Percentiles rank a stretch among this genome's conserved stretches.
These are phyloP conservation scores for Hypomesus transpacificus DNA, from an alignment of 2,113 vertebrate genomes.

Conservation along the genomic window DNA sequence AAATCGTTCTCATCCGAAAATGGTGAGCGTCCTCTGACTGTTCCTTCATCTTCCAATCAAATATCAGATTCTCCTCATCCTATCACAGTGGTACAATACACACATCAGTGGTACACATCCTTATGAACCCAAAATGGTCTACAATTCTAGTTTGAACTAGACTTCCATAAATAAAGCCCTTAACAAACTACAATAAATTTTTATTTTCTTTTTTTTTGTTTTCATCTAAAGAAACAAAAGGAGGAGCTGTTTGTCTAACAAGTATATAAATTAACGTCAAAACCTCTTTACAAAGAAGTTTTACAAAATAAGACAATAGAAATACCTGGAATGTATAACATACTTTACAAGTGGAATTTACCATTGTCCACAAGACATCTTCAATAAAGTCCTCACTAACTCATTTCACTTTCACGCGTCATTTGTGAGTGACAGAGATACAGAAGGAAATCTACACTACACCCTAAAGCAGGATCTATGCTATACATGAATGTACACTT, in stretches of 20 bases:
- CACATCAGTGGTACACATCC: slow-evolving; percentile 38
- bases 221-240: slow-evolving; percentile 45
- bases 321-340: slow-evolving; percentile 56
- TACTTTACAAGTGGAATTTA: slow-evolving; percentile 44
- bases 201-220: slow-evolving; percentile 29
- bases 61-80: slow-evolving; percentile 23
- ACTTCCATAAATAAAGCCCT: slow-evolving; percentile 66
- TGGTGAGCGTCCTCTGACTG: not conserved
- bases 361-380: slow-evolving; percentile 17
- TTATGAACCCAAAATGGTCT: slow-evolving; percentile 52
- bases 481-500: slow-evolving; percentile 43
- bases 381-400: slow-evolving; percentile 24
- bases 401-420: slow-evolving; percentile 14
- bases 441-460: slow-evolving; percentile 21
- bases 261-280: slow-evolving; percentile 76
- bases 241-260: slow-evolving; percentile 53
- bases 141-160: slow-evolving; percentile 47
- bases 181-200: slow-evolving; percentile 57
- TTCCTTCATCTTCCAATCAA: slow-evolving; percentile 16
- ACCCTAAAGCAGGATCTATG: slow-evolving; percentile 18
- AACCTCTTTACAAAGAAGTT: slow-evolving; percentile 70
- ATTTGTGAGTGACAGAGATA: slow-evolving; percentile 13
- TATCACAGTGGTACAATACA: slow-evolving; percentile 34
- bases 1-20: not conserved
- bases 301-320: slow-evolving; percentile 58